Base-by-base conservation (phyloP, 2,113 vertebrate species). In the Lontra canadensis region DNA sequence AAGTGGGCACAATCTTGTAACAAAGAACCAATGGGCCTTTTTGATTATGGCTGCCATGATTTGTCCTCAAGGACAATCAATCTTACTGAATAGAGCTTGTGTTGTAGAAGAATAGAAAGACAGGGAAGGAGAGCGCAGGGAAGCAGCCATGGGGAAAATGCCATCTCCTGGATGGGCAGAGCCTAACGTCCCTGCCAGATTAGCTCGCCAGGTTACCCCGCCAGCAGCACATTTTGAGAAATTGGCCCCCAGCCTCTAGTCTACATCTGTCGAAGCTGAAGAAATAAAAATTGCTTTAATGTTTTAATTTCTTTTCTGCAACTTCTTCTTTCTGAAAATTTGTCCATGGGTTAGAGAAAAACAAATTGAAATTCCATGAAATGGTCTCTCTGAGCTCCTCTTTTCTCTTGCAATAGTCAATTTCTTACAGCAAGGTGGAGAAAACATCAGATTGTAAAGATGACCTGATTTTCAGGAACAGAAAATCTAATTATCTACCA, bases 241-340 rank as follows among this genome's bases (percentile, higher is more conserved):
- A 71, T 55, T 88, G 39, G 49, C 42, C 20, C 31, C 9, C 31
- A 39, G 39, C 39, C 52, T 84, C 36, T 21, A 55, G 57, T 52
- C 18, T 88, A 44, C 57, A 18, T 78, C 52, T 88, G 44, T 47
- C 59, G 8, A 79, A 94, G 76, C 23, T 90, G 20, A 86, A 93
- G 84, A 96, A 93, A 87, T 36, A 63, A 44, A 85, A 84, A 82
- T 93, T 93, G 90, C 65, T 98, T 47, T 55, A 94, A 95, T 90
- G 83, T 67, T 98, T 57, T 59, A 96, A 97, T 78, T 98, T 90
- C 88, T 96, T 12, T 94, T 96, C 81, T 94, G 25, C 87, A 96
- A 61, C 80, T 61, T 13, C 1, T 57, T 10, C 23, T 98, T 98
- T 82, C 89, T 94, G 76, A 94, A 97, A 98, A 96, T 67, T 3